Conservation (phyloP, 2,113 vertebrate species). For the Hyla sarda region DNA sequence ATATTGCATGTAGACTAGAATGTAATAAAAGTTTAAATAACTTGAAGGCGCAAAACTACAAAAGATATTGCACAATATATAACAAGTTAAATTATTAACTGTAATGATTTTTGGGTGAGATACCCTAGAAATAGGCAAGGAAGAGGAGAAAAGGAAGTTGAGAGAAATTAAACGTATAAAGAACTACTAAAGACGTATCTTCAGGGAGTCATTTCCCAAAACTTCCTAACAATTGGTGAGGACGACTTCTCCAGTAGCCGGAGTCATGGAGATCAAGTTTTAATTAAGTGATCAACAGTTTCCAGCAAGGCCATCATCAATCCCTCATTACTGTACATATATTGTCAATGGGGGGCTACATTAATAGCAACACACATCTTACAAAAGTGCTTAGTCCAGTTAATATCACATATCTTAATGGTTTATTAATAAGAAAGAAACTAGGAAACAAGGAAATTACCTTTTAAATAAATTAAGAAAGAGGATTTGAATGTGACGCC, state of each 20-base stretch:
- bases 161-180: not conserved
- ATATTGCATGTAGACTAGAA: no score
- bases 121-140: not conserved
- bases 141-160: not conserved
- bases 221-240: not conserved
- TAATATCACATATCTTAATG: not conserved
- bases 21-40: no score
- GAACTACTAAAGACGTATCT: not conserved
- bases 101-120: not conserved
- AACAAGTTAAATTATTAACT: not conserved
- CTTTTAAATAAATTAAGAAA: not conserved
- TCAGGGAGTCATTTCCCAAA: not conserved
- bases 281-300: conserved; percentile 25
- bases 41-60: not conserved
- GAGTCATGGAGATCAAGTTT: conserved; percentile 5
- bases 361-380: not conserved
- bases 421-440: conserved; percentile 25
- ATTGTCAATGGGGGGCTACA: not conserved
- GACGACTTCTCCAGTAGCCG: not conserved
- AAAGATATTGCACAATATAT: not conserved
- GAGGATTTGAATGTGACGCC: not conserved
- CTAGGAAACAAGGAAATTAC: conserved; percentile 9
- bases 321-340: conserved; percentile 2
- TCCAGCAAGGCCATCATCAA: not conserved
- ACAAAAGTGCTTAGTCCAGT: conserved; percentile 18